Conservation (phyloP, 2,888 invertebrate genomes). For the Pilophorus perplexus region DNA sequence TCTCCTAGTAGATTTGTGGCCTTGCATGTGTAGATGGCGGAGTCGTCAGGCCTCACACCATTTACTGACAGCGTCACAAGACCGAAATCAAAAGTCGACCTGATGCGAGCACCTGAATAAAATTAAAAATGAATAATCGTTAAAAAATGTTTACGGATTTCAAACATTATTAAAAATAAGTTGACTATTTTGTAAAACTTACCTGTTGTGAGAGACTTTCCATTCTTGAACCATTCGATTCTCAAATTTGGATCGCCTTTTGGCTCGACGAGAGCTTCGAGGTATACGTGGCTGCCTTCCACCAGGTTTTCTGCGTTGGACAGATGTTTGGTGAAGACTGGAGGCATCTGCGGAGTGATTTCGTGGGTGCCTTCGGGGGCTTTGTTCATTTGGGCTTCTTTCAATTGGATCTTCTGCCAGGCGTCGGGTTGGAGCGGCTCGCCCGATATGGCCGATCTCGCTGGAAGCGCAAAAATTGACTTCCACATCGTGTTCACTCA, state of each 20-base stretch:
- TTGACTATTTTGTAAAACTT: too few species aligned
- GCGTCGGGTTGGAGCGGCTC: constrained; percentile 86
- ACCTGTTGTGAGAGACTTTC: constrained; percentile 79
- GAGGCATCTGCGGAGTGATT: constrained; percentile 82
- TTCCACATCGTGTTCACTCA: too few species aligned
- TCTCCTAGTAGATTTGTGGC: constrained; percentile 91
- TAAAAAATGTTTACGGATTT: background rate
- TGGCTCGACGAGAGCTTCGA: constrained; percentile 89
- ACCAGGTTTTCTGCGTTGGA: constrained; percentile 77
- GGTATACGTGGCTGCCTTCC: constrained; percentile 81
- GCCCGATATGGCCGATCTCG: constrained; percentile 73
- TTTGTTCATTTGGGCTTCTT: constrained; percentile 88
- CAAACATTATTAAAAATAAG: background rate
- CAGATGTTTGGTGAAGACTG: constrained; percentile 91
- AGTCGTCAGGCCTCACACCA: constrained; percentile 82
- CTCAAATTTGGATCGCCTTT: constrained; percentile 82
- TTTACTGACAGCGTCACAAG: constrained; percentile 89
- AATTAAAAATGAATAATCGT: background rate
- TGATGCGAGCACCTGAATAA: constrained; percentile 62
- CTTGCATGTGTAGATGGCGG: constrained; percentile 92
- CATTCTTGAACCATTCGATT: constrained; percentile 91
- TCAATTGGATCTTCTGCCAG: constrained; percentile 86
- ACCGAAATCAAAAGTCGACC: constrained; percentile 95
- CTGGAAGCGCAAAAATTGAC: constrained; percentile 46
- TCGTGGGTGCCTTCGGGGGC: constrained; percentile 86